phyloP scores from a whole-genome alignment of 2,888 invertebrate genomes.

The Eupithecia exiguata region DNA sequence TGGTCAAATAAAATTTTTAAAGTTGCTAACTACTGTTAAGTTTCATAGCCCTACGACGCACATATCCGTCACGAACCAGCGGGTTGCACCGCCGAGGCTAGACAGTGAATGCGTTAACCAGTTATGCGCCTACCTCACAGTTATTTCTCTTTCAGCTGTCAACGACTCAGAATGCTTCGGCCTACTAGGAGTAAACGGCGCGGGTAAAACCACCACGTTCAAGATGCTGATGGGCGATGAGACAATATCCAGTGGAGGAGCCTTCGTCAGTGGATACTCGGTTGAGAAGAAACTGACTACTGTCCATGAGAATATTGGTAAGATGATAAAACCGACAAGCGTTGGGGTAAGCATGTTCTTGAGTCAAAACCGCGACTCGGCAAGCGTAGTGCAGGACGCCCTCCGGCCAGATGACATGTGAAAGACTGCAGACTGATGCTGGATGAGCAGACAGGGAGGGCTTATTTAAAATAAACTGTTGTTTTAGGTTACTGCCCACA shows the following conservation, averaged over 20 bases:
- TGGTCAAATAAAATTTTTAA: too few species aligned
- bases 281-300: conserved; percentile 80
- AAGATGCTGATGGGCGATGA: conserved; percentile 95
- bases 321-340: conserved; percentile 30
- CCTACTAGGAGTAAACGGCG: conserved; percentile 92
- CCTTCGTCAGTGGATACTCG: conserved; percentile 85
- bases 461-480: too few species aligned
- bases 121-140: background rate
- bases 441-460: too few species aligned
- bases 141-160: conserved; percentile 74
- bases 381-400: background rate
- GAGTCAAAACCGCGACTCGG: background rate
- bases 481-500: conserved; percentile 88
- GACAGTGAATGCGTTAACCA: too few species aligned
- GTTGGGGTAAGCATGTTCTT: background rate
- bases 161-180: conserved; percentile 91
- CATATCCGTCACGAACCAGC: too few species aligned
- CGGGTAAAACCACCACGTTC: conserved; percentile 95
- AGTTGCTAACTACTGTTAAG: too few species aligned
- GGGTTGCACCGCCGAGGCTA: too few species aligned
- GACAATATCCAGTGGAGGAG: conserved; percentile 87
- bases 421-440: too few species aligned
- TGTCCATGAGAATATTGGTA: conserved; percentile 85
- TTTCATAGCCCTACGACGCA: too few species aligned
- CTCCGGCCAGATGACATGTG: background rate